Evolutionary conservation across 2,888 invertebrate genomes (phyloP).

Genomic region (Ligdia adustata): DNA sequence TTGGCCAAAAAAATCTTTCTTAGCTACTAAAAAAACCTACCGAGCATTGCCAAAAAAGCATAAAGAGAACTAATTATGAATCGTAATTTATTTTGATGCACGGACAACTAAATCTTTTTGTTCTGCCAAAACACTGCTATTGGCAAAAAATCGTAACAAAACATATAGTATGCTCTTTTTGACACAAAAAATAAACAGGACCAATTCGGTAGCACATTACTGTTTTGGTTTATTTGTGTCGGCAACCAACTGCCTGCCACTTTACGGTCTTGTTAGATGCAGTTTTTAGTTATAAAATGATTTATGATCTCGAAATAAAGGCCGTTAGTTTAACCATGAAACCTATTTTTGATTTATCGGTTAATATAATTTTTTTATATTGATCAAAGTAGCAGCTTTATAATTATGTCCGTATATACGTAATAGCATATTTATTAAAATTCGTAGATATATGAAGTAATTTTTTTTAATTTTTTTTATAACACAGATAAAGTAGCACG

Average conservation of each 20-base stretch:
- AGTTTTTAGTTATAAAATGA: constrained; percentile 57
- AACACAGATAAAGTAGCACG: too few relatives aligned
- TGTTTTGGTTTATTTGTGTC: constrained; percentile 66
- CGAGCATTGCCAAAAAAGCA: constrained; percentile 1
- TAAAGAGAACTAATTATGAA: constrained; percentile 2
- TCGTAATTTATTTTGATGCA: too few relatives aligned
- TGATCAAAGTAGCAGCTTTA: too few relatives aligned
- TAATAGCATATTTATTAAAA: too few relatives aligned
- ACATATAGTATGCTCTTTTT: constrained; percentile 56
- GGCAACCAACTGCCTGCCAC: constrained; percentile 54
- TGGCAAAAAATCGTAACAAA: constrained; percentile 20
- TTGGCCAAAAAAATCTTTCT: too few relatives aligned
- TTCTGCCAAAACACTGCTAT: background rate
- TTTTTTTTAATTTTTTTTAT: too few relatives aligned
- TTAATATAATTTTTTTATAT: too few relatives aligned
- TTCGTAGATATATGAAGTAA: too few relatives aligned
- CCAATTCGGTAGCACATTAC: constrained; percentile 68
- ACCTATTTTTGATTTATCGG: constrained; percentile 10
- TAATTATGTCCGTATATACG: too few relatives aligned
- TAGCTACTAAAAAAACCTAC: too few relatives aligned
- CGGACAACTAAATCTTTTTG: background rate
- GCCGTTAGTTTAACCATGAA: constrained; percentile 19
- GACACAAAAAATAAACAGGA: constrained; percentile 54
- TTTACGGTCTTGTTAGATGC: constrained; percentile 62
- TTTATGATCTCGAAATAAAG: constrained; percentile 56